Evolutionary conservation across 2,888 invertebrate species (phyloP).

Genomic region (Minunthozetes semirufus): DNA sequence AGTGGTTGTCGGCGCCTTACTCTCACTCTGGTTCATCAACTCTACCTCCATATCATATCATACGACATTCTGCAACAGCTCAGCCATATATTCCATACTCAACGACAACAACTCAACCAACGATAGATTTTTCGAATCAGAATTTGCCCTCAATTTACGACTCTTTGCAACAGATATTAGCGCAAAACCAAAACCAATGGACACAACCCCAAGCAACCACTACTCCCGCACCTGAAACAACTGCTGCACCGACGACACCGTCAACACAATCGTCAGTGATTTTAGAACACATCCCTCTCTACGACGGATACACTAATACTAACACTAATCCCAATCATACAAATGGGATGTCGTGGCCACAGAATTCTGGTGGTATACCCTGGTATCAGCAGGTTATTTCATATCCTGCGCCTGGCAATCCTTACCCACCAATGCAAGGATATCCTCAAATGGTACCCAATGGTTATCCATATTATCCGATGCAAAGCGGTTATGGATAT

Average conservation of each 20-base stretch:
- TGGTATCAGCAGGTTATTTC: conserved; percentile 14
- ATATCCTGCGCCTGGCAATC: not conserved
- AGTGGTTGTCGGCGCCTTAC: conserved; percentile 8
- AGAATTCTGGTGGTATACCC: not conserved
- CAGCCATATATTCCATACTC: not conserved
- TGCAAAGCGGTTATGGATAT: not conserved
- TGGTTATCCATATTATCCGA: conserved; percentile 15
- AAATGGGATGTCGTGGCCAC: not conserved
- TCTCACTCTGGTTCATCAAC: no score
- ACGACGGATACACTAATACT: not conserved
- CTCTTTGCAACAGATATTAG: conserved; percentile 28
- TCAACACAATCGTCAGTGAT: conserved; percentile 5
- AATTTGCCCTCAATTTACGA: conserved; percentile 30
- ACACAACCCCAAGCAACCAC: not conserved
- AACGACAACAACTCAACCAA: not conserved
- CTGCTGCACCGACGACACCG: not conserved
- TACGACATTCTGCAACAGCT: not conserved
- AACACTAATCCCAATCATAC: no score
- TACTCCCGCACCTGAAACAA: not conserved
- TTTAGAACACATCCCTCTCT: conserved; percentile 18
- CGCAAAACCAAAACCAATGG: conserved; percentile 6
- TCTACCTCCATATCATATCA: not conserved
- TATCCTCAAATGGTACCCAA: not conserved
- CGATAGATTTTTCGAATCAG: not conserved
- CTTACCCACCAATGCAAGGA: not conserved